Percentiles rank a stretch among this genome's conserved stretches.
Conservation (phyloP, 2,888 invertebrate species). For the Euproctis similis region DNA sequence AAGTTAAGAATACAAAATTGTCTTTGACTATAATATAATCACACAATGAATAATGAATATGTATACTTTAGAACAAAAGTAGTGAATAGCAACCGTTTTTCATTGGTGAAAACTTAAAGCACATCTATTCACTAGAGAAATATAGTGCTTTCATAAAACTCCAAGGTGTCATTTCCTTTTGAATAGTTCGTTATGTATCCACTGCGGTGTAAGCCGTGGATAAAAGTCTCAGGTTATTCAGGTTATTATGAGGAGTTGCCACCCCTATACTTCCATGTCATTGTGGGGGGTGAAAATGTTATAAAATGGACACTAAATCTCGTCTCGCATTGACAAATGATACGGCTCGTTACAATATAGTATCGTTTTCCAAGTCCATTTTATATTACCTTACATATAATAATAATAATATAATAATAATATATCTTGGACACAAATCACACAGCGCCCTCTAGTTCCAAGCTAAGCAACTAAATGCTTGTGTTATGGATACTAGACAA, state of each 20-base stretch:
- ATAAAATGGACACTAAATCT: slow-evolving; percentile 44
- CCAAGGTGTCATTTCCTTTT: slow-evolving; percentile 59
- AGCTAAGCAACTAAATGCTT: too few relatives aligned
- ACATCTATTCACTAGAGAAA: slow-evolving; percentile 28
- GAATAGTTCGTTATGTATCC: slow-evolving; percentile 58
- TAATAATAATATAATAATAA: neutral
- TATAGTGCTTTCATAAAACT: slow-evolving; percentile 52
- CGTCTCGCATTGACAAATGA: slow-evolving; percentile 57
- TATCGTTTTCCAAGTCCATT: slow-evolving; percentile 44
- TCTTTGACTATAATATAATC: too few relatives aligned
- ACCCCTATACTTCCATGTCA: slow-evolving; percentile 29
- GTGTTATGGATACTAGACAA: too few relatives aligned
- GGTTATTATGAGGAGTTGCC: slow-evolving; percentile 42
- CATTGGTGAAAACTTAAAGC: too few relatives aligned
- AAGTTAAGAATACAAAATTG: too few relatives aligned
- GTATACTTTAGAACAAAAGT: too few relatives aligned
- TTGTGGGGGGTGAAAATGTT: slow-evolving; percentile 28
- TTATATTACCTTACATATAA: slow-evolving; percentile 39
- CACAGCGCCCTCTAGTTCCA: too few relatives aligned
- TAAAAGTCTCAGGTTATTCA: slow-evolving; percentile 47
- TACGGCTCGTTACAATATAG: slow-evolving; percentile 41
- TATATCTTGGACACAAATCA: too few relatives aligned
- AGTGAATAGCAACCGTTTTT: too few relatives aligned
- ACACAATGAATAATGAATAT: too few relatives aligned
- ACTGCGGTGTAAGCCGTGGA: slow-evolving; percentile 29